Evolutionary conservation across 2,888 invertebrate species (phyloP), one percentile per base, ranked within the genome.

Genomic region (Amphimallon solstitiale): DNA sequence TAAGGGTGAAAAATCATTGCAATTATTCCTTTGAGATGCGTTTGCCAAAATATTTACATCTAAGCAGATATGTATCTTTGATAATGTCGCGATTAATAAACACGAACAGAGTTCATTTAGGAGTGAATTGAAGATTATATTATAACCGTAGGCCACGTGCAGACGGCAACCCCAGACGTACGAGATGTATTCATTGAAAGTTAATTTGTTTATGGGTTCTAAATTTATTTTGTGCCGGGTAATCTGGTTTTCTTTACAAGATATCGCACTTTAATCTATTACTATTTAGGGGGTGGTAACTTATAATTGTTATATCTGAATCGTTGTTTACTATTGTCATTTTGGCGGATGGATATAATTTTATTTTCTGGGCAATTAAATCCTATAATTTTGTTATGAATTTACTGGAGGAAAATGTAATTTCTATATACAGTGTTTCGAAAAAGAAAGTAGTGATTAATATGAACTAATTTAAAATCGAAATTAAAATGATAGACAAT

Each of bases 181-280:
- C n/a, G n/a, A n/a, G 17, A 38, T 35, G 48, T 17, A 62, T 62
- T 37, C 38, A 63, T 63, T 51, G 37, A 29, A 29, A 43, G 34
- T 46, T 65, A 65, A 65, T 65, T 65, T 65, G 65, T 65, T 65
- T 65, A 65, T 60, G 65, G 49, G 6, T 19, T 23, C 64, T 43
- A 46, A 56, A 64, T 54, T 56, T 65, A 59, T 59, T 54, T 59
- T 59, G 46, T 59, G 52, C 45, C 23, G 46, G 65, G 65, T 45
- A 35, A 54, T 65, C 65, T 65, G 65, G 60, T 61, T 65, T 38
- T 37, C 51, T 61, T 65, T 65, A 65, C 65, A 65, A 38, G 23
- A 23, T 43, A 65, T 48, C 48, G 38, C 45, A 51, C 60, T 65
- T 40, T 34, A 51, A 51, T 60, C 35, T 60, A 60, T 60, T 60